phyloP scores from a whole-genome alignment of 1,140 invertebrate species.

The Maniola jurtina region DNA sequence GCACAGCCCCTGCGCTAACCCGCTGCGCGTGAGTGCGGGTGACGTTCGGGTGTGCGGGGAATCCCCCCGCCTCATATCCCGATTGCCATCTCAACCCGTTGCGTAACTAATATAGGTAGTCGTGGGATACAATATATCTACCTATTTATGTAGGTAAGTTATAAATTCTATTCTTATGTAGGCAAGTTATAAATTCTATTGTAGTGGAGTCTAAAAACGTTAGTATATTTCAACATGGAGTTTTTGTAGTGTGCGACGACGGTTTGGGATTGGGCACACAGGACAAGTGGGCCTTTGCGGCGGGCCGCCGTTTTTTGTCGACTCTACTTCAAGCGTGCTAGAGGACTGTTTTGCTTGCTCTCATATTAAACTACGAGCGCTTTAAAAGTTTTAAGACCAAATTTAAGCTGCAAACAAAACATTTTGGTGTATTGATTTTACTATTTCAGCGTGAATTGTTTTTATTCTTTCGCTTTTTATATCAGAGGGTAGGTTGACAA shows the following conservation, averaged over 20 bases:
- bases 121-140: too few relatives aligned
- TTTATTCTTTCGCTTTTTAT: slow-evolving; percentile 3
- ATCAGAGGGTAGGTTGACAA: background rate
- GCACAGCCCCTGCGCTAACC: too few relatives aligned
- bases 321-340: slow-evolving; percentile 10
- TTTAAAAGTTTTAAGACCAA: slow-evolving; percentile 16
- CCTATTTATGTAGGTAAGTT: too few relatives aligned
- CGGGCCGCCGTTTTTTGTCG: slow-evolving; percentile 7
- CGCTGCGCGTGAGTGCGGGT: too few relatives aligned
- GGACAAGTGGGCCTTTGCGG: slow-evolving; percentile 12
- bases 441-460: background rate
- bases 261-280: slow-evolving; percentile 6
- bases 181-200: background rate
- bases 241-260: slow-evolving; percentile 11
- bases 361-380: slow-evolving; percentile 9
- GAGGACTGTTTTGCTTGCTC: slow-evolving; percentile 15
- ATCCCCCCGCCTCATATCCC: too few relatives aligned
- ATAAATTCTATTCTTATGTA: background rate
- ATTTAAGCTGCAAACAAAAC: slow-evolving; percentile 11
- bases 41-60: too few relatives aligned
- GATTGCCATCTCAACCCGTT: too few relatives aligned
- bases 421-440: slow-evolving; percentile 11
- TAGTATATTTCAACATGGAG: background rate
- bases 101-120: too few relatives aligned
- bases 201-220: background rate